A percentile compares a stretch with the other conserved stretches of the same genome.
phyloP scores from a whole-genome alignment of 1,140 invertebrate genomes.

The Ips nitidus region DNA sequence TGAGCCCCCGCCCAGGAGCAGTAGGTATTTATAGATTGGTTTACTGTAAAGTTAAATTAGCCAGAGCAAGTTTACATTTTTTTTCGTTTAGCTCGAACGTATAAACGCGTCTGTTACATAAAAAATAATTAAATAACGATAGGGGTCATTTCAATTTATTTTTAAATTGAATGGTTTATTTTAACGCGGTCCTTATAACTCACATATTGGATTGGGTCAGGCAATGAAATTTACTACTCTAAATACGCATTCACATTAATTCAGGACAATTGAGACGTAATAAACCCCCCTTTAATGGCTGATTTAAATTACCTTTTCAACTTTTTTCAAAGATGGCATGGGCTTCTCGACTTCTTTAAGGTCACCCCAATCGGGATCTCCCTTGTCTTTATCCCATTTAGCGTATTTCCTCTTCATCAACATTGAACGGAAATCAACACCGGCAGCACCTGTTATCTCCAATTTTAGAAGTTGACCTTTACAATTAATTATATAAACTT shows the following conservation, averaged over 20 bases:
- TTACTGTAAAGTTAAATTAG: slow-evolving; percentile 18
- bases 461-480: slow-evolving; percentile 3
- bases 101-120: slow-evolving; percentile 15
- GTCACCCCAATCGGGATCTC: slow-evolving; percentile 88
- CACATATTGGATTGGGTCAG: not conserved
- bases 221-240: not conserved
- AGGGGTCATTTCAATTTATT: slow-evolving; percentile 7
- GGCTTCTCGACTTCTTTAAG: slow-evolving; percentile 90
- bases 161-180: slow-evolving; percentile 9
- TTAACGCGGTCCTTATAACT: not conserved
- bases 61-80: slow-evolving; percentile 15
- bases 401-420: slow-evolving; percentile 95
- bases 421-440: slow-evolving; percentile 98
- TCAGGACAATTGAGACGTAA: no score
- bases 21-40: slow-evolving; percentile 26
- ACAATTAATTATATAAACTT: slow-evolving; percentile 45
- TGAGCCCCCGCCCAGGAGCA: no score
- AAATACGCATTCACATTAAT: not conserved
- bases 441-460: slow-evolving; percentile 75
- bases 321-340: slow-evolving; percentile 82
- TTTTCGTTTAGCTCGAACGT: slow-evolving; percentile 16
- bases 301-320: slow-evolving; percentile 76
- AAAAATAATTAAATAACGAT: slow-evolving; percentile 7
- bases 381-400: slow-evolving; percentile 89
- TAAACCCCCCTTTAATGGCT: no score